Conservation (phyloP, 2,113 vertebrate genomes). For the Pluvianellus socialis region DNA sequence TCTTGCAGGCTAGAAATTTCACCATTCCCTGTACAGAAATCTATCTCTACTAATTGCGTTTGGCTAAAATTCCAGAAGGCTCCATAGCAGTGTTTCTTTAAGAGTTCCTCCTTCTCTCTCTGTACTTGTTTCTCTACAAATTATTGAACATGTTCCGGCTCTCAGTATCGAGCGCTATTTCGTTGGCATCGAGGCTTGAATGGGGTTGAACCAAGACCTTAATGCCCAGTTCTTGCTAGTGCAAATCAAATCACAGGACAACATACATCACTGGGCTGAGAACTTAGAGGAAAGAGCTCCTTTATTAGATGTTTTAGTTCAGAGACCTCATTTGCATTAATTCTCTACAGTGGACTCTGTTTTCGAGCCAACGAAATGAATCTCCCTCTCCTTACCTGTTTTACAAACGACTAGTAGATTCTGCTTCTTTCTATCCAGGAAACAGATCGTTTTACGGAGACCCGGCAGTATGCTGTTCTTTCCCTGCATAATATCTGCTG, state of each 20-base stretch:
- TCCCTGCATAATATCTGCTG: conserved; percentile 27
- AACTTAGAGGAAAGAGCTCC: background rate
- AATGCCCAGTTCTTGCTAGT: background rate
- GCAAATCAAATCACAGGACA: background rate
- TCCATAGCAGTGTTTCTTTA: background rate
- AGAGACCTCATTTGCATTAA: background rate
- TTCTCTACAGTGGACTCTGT: background rate
- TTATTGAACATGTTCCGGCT: background rate
- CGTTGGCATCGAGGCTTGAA: background rate
- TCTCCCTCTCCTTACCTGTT: background rate
- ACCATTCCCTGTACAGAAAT: background rate
- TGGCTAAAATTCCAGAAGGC: background rate
- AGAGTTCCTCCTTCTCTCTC: background rate
- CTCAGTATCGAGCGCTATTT: background rate
- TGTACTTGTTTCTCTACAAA: background rate
- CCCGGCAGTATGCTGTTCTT: background rate
- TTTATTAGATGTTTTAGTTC: background rate
- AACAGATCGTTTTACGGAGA: background rate
- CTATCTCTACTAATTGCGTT: background rate
- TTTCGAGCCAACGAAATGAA: background rate
- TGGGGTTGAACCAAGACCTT: background rate
- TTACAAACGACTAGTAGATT: background rate
- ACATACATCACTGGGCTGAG: background rate
- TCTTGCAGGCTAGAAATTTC: background rate
- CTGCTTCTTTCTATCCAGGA: background rate